Percentiles rank a stretch among this genome's conserved stretches.
phyloP scores from a whole-genome alignment of 2,797 vertebrate genomes.

The Pachyuromys duprasi region DNA sequence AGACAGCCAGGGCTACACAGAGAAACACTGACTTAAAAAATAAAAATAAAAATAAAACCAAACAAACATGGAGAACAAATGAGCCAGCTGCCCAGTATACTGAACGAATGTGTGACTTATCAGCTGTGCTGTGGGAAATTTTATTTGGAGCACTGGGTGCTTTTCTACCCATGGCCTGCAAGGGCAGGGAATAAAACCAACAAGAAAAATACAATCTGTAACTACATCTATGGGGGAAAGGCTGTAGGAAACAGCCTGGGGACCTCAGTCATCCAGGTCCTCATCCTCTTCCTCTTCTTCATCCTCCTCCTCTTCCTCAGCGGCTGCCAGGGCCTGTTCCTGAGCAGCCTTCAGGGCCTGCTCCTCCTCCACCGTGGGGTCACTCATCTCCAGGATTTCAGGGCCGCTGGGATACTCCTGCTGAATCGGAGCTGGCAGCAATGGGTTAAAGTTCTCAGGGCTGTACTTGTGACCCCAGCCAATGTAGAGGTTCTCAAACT shows the following conservation, averaged over 20 bases:
- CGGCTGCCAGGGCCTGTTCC: constrained; percentile 87
- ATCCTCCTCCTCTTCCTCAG: constrained; percentile 87
- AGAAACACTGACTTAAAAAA: not conserved
- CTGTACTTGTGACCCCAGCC: constrained; percentile 93
- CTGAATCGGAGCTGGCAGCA: constrained; percentile 85
- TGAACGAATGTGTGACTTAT: not conserved
- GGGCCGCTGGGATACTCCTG: constrained; percentile 89
- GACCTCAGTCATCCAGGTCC: constrained; percentile 79
- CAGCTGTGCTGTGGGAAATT: not conserved
- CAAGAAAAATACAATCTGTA: not conserved
- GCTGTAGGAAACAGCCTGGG: not conserved
- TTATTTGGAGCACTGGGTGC: constrained; percentile 58
- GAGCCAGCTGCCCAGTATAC: not conserved
- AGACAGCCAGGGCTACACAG: not conserved
- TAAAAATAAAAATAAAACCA: not conserved
- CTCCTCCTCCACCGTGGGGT: constrained; percentile 92
- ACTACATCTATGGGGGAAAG: not conserved
- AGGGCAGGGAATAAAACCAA: constrained; percentile 12
- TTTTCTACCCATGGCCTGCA: not conserved
- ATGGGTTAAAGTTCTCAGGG: constrained; percentile 88
- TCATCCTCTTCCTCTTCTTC: constrained; percentile 90
- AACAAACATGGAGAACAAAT: not conserved
- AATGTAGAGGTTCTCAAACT: constrained; percentile 93
- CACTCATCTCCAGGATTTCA: constrained; percentile 89
- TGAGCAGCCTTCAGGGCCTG: constrained; percentile 87